These are phyloP conservation scores for Neosalanx taihuensis DNA, from an alignment of 2,797 vertebrate species.

Conservation along the genomic window DNA sequence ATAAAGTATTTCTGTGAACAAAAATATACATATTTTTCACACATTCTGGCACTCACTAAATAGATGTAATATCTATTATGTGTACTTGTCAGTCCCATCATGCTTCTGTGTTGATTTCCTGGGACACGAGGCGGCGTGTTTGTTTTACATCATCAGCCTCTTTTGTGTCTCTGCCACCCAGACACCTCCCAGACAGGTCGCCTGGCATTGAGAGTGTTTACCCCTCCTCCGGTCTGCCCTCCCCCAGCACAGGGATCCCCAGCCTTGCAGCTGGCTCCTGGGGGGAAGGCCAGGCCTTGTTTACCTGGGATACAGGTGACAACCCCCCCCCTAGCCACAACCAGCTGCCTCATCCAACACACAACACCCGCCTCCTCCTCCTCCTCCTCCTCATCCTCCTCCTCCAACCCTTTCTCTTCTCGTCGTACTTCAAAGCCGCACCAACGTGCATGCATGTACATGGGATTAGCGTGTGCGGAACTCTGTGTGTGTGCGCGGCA, in stretches of 20 bases:
- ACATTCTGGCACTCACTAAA: background rate
- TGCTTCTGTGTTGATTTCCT: background rate
- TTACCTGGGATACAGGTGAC: constrained; percentile 46
- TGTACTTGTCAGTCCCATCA: background rate
- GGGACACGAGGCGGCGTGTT: constrained; percentile 6
- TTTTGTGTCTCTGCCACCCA: constrained; percentile 12
- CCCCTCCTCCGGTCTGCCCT: constrained; percentile 1
- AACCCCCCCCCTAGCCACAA: background rate
- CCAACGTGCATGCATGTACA: constrained; percentile 1
- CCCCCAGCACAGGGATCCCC: background rate
- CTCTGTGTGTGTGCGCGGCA: background rate
- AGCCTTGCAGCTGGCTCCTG: constrained; percentile 25
- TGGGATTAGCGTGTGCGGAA: background rate
- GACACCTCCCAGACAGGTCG: constrained; percentile 10
- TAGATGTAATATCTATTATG: background rate
- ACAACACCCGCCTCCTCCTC: background rate
- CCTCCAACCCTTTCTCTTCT: background rate
- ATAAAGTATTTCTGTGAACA: too few species aligned
- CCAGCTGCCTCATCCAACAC: constrained; percentile 28
- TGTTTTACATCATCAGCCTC: constrained; percentile 18
- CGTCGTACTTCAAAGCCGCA: background rate
- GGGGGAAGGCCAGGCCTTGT: constrained; percentile 15
- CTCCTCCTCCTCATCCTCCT: too few species aligned
- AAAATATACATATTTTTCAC: background rate
- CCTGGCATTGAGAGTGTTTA: constrained; percentile 1